Percentiles rank a stretch among this genome's conserved stretches.
These are phyloP conservation scores for Anguilla pacifica DNA, from an alignment of 2,797 vertebrate species.

Conservation along the genomic window DNA sequence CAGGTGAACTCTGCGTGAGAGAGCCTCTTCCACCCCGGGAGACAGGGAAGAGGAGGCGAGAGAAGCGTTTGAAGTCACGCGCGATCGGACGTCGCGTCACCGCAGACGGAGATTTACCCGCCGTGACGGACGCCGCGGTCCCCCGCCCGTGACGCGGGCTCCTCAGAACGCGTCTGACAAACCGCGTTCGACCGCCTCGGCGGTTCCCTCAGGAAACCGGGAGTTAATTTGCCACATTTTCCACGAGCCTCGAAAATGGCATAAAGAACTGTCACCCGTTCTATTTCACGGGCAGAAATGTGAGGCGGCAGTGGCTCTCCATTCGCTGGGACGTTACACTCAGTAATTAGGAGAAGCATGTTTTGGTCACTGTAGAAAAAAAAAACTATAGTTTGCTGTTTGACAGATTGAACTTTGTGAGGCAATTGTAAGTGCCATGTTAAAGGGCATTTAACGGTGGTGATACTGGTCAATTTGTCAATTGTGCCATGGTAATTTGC, in stretches of 20 bases:
- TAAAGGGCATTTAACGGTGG: neutral
- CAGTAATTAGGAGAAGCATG: neutral
- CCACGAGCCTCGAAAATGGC: neutral
- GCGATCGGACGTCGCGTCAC: neutral
- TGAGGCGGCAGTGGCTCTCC: neutral
- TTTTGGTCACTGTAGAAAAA: neutral
- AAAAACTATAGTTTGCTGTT: neutral
- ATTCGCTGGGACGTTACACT: neutral
- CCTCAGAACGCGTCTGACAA: neutral
- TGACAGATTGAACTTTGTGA: neutral
- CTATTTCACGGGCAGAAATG: neutral
- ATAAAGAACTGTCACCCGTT: neutral
- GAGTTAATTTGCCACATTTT: neutral
- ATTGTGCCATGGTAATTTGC: neutral
- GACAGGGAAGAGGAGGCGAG: neutral
- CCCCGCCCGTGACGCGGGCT: neutral
- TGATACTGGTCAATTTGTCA: neutral
- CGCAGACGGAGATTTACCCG: neutral
- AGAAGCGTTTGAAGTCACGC: neutral
- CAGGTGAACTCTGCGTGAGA: constrained; percentile 10
- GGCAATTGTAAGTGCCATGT: neutral
- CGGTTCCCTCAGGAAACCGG: neutral
- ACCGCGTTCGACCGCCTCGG: neutral
- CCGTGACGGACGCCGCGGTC: neutral
- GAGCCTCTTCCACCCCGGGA: neutral